These are phyloP conservation scores for Gisinianus flammeolus DNA, from an alignment of 2,888 invertebrate genomes.

Conservation along the genomic window DNA sequence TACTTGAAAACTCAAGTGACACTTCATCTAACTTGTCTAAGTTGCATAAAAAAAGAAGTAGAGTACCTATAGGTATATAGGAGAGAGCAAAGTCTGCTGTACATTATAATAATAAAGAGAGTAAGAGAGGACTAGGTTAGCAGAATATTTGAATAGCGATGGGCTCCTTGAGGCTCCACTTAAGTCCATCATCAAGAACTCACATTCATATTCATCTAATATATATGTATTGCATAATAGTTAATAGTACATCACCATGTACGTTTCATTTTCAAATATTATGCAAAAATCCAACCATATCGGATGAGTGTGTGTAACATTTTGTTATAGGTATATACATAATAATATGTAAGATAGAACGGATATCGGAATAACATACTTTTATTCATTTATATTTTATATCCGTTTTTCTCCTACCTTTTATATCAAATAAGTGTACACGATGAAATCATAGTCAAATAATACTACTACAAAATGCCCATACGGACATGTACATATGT, in stretches of 20 bases:
- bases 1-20: conserved; percentile 19
- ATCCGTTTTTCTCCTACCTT: too few species aligned
- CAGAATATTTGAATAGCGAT: conserved; percentile 17
- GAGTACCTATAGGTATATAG: too few species aligned
- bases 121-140: conserved; percentile 14
- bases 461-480: not conserved
- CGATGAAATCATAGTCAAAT: too few species aligned
- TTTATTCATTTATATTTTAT: too few species aligned
- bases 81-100: not conserved
- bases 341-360: too few species aligned
- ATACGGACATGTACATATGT: not conserved
- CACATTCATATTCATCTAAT: not conserved
- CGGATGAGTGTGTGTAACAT: too few species aligned
- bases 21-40: conserved; percentile 28
- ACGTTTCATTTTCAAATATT: too few species aligned
- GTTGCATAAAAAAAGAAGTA: conserved; percentile 14
- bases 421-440: too few species aligned
- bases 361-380: too few species aligned
- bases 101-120: not conserved
- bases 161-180: not conserved
- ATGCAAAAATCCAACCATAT: too few species aligned
- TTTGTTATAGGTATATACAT: too few species aligned
- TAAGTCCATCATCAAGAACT: not conserved
- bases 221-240: not conserved
- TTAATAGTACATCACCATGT: not conserved